phyloP scores from a whole-genome alignment of 2,797 vertebrate genomes.

The Platyrinchus mystaceus region DNA sequence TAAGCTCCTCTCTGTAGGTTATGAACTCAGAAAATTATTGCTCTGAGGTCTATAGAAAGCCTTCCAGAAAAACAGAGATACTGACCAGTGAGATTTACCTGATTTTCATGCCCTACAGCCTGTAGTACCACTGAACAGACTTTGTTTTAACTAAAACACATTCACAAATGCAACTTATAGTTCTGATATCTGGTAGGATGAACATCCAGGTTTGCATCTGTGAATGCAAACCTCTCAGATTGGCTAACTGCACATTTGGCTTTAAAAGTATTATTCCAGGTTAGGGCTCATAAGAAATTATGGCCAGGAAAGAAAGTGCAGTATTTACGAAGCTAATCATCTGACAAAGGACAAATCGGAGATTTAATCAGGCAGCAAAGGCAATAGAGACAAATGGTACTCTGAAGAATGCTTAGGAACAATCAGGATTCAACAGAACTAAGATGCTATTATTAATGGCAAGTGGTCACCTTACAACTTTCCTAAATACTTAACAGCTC shows the following conservation, averaged over 20 bases:
- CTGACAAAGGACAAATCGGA: conserved; percentile 23
- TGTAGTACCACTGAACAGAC: not conserved
- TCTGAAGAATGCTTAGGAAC: conserved; percentile 19
- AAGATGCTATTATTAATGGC: conserved; percentile 20
- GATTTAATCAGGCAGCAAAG: conserved; percentile 57
- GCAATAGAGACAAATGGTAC: conserved; percentile 40
- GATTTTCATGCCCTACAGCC: not conserved
- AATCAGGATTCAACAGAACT: conserved; percentile 34
- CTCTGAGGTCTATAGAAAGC: not conserved
- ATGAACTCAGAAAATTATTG: not conserved
- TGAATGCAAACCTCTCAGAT: not conserved
- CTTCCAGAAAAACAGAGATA: not conserved
- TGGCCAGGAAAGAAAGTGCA: not conserved
- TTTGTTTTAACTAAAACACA: not conserved
- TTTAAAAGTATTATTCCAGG: not conserved
- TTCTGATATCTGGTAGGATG: not conserved
- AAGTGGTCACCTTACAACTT: conserved; percentile 24
- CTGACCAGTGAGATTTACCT: not conserved
- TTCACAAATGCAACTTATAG: not conserved
- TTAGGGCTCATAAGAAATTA: conserved; percentile 35
- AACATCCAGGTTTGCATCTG: not conserved
- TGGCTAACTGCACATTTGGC: not conserved
- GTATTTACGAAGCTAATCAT: conserved; percentile 49
- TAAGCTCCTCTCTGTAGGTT: not conserved
- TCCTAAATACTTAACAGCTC: not conserved